A percentile compares a stretch with the other conserved stretches of the same genome.
These are phyloP conservation scores for Penaeus chinensis DNA, from an alignment of 1,140 invertebrate genomes.

Conservation along the genomic window DNA sequence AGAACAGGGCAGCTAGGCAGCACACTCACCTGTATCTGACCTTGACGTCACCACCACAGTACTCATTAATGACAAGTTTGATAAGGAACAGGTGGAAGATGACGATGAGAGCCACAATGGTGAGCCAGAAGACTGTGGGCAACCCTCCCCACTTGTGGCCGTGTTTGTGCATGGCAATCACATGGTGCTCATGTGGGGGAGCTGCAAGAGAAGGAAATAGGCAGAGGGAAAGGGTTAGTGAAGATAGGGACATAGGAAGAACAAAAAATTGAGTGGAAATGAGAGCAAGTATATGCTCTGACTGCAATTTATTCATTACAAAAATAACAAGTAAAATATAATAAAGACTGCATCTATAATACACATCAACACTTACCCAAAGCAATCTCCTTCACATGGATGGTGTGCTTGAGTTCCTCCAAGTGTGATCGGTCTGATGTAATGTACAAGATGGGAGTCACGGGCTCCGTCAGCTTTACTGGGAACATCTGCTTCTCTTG, in stretches of 20 bases:
- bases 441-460: constrained; percentile 92
- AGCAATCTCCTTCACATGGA: constrained; percentile 89
- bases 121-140: constrained; percentile 93
- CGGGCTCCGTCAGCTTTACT: constrained; percentile 91
- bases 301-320: neutral
- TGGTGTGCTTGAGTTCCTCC: constrained; percentile 88
- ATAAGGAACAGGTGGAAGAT: constrained; percentile 95
- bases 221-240: neutral
- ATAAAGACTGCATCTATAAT: neutral
- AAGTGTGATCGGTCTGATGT: constrained; percentile 91
- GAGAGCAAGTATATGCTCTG: neutral
- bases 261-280: constrained; percentile 24
- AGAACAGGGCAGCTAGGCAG: neutral
- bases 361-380: constrained; percentile 73
- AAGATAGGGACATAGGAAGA: neutral
- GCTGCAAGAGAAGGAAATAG: constrained; percentile 72
- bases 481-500: constrained; percentile 79
- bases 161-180: constrained; percentile 91
- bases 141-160: constrained; percentile 90
- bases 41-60: constrained; percentile 73
- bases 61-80: constrained; percentile 93
- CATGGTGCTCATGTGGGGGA: constrained; percentile 91
- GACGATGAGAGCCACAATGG: constrained; percentile 88
- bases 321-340: neutral
- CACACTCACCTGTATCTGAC: constrained; percentile 63